phyloP scores from a whole-genome alignment of 2,888 invertebrate genomes.

The Ernsta delagoae region DNA sequence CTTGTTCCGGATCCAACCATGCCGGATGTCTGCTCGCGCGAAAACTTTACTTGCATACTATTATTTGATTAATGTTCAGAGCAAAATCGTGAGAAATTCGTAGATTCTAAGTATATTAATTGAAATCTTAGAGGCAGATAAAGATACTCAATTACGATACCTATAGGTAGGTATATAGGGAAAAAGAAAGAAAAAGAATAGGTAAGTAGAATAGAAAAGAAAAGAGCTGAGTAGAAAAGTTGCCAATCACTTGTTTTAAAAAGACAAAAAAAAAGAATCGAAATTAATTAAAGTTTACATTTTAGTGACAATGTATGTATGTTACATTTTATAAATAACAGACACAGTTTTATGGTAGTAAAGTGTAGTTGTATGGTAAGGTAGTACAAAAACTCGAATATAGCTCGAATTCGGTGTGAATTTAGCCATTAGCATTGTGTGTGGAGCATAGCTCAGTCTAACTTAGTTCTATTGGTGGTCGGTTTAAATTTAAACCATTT shows the following conservation, averaged over 20 bases:
- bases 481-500: conserved; percentile 19
- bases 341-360: not conserved
- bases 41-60: conserved; percentile 24
- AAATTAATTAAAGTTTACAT: too few species aligned
- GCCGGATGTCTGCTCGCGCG: conserved; percentile 16
- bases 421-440: conserved; percentile 8
- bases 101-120: not conserved
- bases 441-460: conserved; percentile 6
- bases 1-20: conserved; percentile 20
- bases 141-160: too few species aligned
- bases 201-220: too few species aligned
- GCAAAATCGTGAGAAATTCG: conserved; percentile 7
- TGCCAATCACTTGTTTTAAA: too few species aligned
- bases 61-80: conserved; percentile 23
- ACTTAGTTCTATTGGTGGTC: conserved; percentile 13
- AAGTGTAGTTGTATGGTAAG: too few species aligned
- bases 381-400: not conserved
- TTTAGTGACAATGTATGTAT: too few species aligned
- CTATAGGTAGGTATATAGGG: too few species aligned
- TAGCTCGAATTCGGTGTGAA: conserved; percentile 8
- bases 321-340: not conserved
- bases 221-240: too few species aligned
- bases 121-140: not conserved
- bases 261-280: too few species aligned
- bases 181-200: too few species aligned